Percentiles rank a stretch among this genome's conserved stretches.
Conservation (phyloP, 2,797 vertebrate genomes). For the Spheniscus humboldti region DNA sequence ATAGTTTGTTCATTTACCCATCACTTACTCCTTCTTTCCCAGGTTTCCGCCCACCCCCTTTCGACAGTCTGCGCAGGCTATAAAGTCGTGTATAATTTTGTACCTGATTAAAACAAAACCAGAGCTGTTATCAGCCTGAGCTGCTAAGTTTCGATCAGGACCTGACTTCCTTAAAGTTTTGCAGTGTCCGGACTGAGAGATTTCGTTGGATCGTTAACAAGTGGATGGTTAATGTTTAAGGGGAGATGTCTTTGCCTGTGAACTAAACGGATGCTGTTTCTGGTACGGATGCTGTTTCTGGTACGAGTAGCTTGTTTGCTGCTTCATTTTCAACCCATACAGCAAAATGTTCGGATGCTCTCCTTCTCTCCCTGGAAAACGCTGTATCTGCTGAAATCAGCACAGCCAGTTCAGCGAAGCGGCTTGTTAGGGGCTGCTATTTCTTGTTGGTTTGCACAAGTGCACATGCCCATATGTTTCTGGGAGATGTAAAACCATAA, state of each 20-base stretch:
- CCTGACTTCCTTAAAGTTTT: not conserved
- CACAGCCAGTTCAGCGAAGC: not conserved
- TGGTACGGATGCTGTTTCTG: not conserved
- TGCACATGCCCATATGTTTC: conserved; percentile 69
- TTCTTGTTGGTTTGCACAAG: conserved; percentile 53
- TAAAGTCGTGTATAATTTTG: not conserved
- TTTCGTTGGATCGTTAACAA: not conserved
- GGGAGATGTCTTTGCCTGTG: not conserved
- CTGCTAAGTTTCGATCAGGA: not conserved
- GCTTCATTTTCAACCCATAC: not conserved
- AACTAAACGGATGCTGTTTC: not conserved
- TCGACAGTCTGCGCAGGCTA: accelerated
- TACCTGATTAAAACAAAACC: not conserved
- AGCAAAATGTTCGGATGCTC: not conserved
- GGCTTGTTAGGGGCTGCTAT: not conserved
- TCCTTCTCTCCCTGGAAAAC: not conserved
- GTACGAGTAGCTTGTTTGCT: not conserved
- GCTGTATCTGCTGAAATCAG: conserved; percentile 19
- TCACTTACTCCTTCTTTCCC: not conserved
- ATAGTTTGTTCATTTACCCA: conserved; percentile 40
- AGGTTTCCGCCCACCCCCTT: not conserved
- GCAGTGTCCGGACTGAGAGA: not conserved
- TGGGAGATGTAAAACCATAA: conserved; percentile 62
- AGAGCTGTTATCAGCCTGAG: not conserved
- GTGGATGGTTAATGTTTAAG: not conserved